Evolutionary conservation across 2,888 invertebrate genomes (phyloP), one percentile per base, ranked within the genome.

Genomic region (Rhopalosiphum nymphaeae): DNA sequence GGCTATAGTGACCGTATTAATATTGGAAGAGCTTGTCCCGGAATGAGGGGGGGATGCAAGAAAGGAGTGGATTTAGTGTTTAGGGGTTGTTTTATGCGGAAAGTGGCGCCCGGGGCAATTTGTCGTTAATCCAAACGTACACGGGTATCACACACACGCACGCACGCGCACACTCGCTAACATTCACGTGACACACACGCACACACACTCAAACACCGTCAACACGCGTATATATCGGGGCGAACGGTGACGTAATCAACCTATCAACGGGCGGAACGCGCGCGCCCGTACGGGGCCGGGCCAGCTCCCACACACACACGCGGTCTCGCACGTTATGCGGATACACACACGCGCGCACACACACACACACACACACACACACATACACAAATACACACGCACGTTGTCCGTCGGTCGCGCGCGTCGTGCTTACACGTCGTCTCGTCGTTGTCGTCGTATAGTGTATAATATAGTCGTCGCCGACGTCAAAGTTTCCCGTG

Each of bases 61-160:
- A 67, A 87, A 87, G 57, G 89, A 89, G 89, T 26, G 93, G 93
- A 49, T 90, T 93, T 85, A 85, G 85, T 93, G 93, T 93, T 93
- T 90, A 93, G 90, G 94, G 94, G 91, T 94, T 91, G 94, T 94
- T 94, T 94, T 94, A 94, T 94, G 94, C 94, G 94, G 86, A 94
- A 91, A 94, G 91, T 91, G 94, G 94, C 94, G 94, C 94, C 94
- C 94, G 42, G 90, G 91, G 94, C 94, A 91, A 94, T 94, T 94
- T 91, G 94, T 94, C 94, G 94, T 94, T 94, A 94, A 94, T 94
- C 91, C 94, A 91, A 94, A 94, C 86, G 90, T 94, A 94, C 94
- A 94, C 94, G 93, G 89, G 90, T 93, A 90, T 90, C 88, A 29
- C 89, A 84, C 78, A 44, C 53, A n/a, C 49, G 5, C 88, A 29